phyloP scores from a whole-genome alignment of 1,140 invertebrate species.

The Eumaeus atala region DNA sequence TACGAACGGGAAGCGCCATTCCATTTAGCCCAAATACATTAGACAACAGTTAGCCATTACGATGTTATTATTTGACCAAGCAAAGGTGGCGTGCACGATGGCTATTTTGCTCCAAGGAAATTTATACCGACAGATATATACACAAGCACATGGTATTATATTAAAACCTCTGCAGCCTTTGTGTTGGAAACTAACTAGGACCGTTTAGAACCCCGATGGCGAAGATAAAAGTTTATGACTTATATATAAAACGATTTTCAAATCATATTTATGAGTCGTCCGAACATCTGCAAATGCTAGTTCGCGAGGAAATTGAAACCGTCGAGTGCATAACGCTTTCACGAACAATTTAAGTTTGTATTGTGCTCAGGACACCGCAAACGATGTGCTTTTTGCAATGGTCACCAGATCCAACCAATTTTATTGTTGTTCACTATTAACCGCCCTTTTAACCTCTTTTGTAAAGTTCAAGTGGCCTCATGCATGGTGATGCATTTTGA shows the following conservation, averaged over 20 bases:
- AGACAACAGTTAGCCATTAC: conserved; percentile 63
- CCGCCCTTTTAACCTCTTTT: conserved; percentile 46
- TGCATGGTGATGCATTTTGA: conserved; percentile 18
- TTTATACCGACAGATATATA: conserved; percentile 53
- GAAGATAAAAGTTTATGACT: conserved; percentile 71
- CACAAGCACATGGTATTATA: conserved; percentile 20
- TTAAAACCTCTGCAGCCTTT: conserved; percentile 65
- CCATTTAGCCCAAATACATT: conserved; percentile 68
- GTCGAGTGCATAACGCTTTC: conserved; percentile 64
- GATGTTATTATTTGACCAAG: conserved; percentile 63
- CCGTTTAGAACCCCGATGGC: conserved; percentile 44
- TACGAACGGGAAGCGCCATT: conserved; percentile 47
- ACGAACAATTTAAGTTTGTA: conserved; percentile 69
- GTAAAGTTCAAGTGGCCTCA: conserved; percentile 25
- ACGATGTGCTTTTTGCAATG: conserved; percentile 60
- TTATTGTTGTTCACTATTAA: conserved; percentile 51
- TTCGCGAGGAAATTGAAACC: conserved; percentile 71
- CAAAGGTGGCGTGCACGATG: conserved; percentile 55
- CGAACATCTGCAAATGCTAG: conserved; percentile 64
- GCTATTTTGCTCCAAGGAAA: conserved; percentile 52
- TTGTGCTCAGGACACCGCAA: conserved; percentile 52
- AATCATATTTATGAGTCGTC: conserved; percentile 69
- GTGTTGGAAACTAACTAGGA: conserved; percentile 58
- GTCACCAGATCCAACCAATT: conserved; percentile 53
- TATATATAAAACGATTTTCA: conserved; percentile 72